Percentiles rank a stretch among this genome's conserved stretches.
Evolutionary conservation across 2,888 invertebrate genomes (phyloP).

Genomic region (Osedax fenrisi): DNA sequence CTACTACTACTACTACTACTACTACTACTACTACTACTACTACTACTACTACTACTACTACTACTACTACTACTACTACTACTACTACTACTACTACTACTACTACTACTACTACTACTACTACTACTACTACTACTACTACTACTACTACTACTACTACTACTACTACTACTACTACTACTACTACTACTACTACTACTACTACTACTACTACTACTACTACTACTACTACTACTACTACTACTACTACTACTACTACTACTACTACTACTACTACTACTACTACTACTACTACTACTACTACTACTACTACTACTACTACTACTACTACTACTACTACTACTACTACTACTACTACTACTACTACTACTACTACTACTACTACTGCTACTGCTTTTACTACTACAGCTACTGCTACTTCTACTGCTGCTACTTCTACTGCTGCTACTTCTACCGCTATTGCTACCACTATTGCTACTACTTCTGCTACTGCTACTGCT

Average conservation of each 20-base stretch:
- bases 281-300: too few relatives aligned
- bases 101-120: conserved; percentile 25
- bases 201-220: too few relatives aligned
- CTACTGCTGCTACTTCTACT: conserved; percentile 24
- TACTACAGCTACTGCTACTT: conserved; percentile 26
- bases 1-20: conserved; percentile 25
- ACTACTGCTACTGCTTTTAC: conserved; percentile 23
- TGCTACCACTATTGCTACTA: conserved; percentile 28
- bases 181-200: too few relatives aligned
- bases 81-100: conserved; percentile 21
- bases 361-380: conserved; percentile 27
- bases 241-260: too few relatives aligned
- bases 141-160: too few relatives aligned
- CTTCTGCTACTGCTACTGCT: too few relatives aligned
- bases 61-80: conserved; percentile 15
- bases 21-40: conserved; percentile 25
- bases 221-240: too few relatives aligned
- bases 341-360: conserved; percentile 22
- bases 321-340: too few relatives aligned
- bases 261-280: too few relatives aligned
- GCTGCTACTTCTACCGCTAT: conserved; percentile 28
- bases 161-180: too few relatives aligned
- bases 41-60: conserved; percentile 25
- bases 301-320: too few relatives aligned
- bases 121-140: conserved; percentile 23